Base-by-base conservation (phyloP, 2,797 vertebrate genomes). In the Avahi laniger region DNA sequence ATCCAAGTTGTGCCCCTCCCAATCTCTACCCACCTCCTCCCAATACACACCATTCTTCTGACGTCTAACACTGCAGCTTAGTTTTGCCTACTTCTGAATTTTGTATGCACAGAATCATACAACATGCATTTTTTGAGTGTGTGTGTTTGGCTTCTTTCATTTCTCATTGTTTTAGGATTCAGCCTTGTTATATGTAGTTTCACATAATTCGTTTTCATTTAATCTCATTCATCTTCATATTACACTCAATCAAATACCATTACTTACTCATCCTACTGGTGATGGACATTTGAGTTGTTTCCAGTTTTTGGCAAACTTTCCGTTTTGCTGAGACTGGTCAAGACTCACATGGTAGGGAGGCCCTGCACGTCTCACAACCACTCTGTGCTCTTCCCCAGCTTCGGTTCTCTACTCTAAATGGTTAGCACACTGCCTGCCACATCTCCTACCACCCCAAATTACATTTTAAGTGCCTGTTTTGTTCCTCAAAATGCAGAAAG, bases 201-300 rank as follows among this genome's bases (percentile, higher is more conserved):
- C 38, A 59, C 7, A 88, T 78, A 61, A 76, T 80, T 91, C 41
- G 89, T 65, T 92, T 87, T 80, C 24, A 76, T 38, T 84, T 92
- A 12, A 63, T 30, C 20, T 94, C 38, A 50, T 72, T 94, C 79
- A 81, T 76, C 28, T 92, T 81, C 41, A 50, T 76, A 79, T 70
- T 75, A 73, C 12, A 50, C 7, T 24, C 38, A 82, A 91, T 52
- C 28, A 79, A 93, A 46, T 48, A 43, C 4, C 22, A 50, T 89
- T 86, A 82, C 61, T 72, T 82, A 72, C 91, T 87, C 38, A 86
- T 82, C 84, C 28, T 63, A 20, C 2, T 79, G 17, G 88, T 69
- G 78, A 33, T 61, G 24, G 46, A 65, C 30, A 46, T 38, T 80
- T 54, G 67, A 70, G 38, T 69, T 85, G 38, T 48, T 87, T 94